Base-by-base conservation (phyloP, 1,140 invertebrate genomes). In the Diorhabda carinulata region DNA sequence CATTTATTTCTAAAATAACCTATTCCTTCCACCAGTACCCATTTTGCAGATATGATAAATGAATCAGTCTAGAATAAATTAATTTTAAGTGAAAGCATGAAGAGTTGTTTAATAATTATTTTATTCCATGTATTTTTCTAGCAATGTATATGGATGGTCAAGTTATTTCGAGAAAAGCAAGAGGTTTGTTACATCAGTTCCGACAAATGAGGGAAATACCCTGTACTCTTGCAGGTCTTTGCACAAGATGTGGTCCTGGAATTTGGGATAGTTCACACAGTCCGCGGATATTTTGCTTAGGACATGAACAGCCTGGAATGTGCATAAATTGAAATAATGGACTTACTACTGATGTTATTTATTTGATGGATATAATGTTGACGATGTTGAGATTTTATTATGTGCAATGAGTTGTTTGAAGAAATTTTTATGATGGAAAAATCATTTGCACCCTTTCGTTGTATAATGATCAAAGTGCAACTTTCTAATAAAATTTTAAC, bases 91-190 rank as follows among this genome's bases (percentile, higher is more conserved):
- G 25, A 25, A 25, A 25, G 25, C 25, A 25, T 1, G 25, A 25
- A 25, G 25, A 25, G 25, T 25, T 25, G 25, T 25, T 25, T 25
- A 25, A 25, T 25, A 25, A 25, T 25, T 25, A 25, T 25, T 25
- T 25, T 25, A 25, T 25, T 25, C 25, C 43, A 64, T 68, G 25
- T 56, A 9, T 65, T 72, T 67, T 82, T 82, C 44, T 79, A 87
- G 93, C 95, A 41, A 96, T 96, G 91, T 96, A 97, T 78, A 98
- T 98, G 96, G 94, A 97, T 80, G 95, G 94, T 0, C 88, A 91
- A 57, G 81, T 97, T 9, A 94, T 98, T 52, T 83, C 97, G 5
- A 86, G 93, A 71, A 98, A 98, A 86, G 96, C 96, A 2, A 87
- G 96, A 47, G 95, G 96, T 43, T 82, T 98, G 3, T 83, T 98